Percentiles rank a stretch among this genome's conserved stretches.
phyloP scores from a whole-genome alignment of 2,797 vertebrate species.

The Amblyraja radiata region DNA sequence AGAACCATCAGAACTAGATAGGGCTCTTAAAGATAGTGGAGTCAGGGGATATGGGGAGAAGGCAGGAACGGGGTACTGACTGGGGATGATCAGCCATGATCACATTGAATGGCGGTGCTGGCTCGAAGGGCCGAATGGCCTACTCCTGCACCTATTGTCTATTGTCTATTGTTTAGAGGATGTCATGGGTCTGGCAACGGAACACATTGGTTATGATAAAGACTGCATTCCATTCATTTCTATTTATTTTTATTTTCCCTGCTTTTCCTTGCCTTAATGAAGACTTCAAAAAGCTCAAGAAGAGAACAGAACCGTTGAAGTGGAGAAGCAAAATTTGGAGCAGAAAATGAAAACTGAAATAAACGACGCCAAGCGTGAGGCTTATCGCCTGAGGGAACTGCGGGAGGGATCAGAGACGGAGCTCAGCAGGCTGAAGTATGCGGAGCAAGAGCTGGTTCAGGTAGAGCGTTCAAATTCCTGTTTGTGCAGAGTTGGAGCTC shows the following conservation, averaged over 20 bases:
- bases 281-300: conserved; percentile 96
- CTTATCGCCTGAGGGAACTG: conserved; percentile 79
- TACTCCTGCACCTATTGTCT: no score
- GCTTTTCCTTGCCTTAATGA: conserved; percentile 44
- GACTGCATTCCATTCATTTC: conserved; percentile 42
- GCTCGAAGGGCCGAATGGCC: no score
- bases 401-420: conserved; percentile 88
- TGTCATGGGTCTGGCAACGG: not conserved
- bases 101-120: no score
- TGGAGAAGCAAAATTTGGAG: conserved; percentile 96
- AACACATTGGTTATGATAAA: conserved; percentile 35
- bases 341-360: conserved; percentile 97
- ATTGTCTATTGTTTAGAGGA: not conserved
- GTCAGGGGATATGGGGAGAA: no score
- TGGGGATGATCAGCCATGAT: no score
- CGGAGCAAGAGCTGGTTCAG: conserved; percentile 93
- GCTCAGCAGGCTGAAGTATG: conserved; percentile 89
- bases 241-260: conserved; percentile 41
- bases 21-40: no score
- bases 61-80: no score
- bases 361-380: conserved; percentile 84
- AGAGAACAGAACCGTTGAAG: conserved; percentile 91
- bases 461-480: conserved; percentile 49
- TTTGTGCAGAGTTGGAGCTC: not conserved
- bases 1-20: no score